Evolutionary conservation across 2,888 invertebrate species (phyloP), one percentile per base, ranked within the genome.

Genomic region (Papilio demoleus): DNA sequence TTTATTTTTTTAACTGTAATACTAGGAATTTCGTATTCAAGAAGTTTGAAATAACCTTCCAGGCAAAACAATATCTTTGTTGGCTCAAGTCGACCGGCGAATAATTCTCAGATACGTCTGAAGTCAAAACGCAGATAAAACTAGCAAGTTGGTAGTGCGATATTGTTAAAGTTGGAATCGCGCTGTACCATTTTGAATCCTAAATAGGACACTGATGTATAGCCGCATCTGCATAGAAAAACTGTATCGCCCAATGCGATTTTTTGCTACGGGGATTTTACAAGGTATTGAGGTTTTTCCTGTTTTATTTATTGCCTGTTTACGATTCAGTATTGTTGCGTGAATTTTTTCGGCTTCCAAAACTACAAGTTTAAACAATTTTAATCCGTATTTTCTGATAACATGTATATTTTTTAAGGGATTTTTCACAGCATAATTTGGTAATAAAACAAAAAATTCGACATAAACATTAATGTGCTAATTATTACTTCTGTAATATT

Each of bases 111-210:
- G 75, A 77, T 78, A 72, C 73, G 71, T 76, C 72, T 76, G 76
- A 80, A 82, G 79, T 81, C 77, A 80, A 82, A 82, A 81, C 78
- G 75, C 73, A 80, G 79, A 82, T 82, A 81, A 83, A 85, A 80
- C 80, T 81, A 74, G 72, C 80, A 77, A 79, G 79, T 79, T 80
- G 79, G 77, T 80, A 74, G 76, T 76, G 80, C 77, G 78, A 82
- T 85, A 85, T 83, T 82, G 83, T 80, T 77, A 82, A 87, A 86
- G 80, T 85, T 86, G 74, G 76, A 75, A 81, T 68, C 42, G 72
- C 72, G 70, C 72, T 76, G 74, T 74, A 78, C 72, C 70, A 75
- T 77, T 78, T 72, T 82, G 82, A 83, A 85, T 84, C 76, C 77
- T 80, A 80, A 84, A 83, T 81, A 80, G 78, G 74, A 73, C 70